A percentile compares a stretch with the other conserved stretches of the same genome.
phyloP scores from a whole-genome alignment of 1,140 invertebrate species.

The Hypsibius dujardini region DNA sequence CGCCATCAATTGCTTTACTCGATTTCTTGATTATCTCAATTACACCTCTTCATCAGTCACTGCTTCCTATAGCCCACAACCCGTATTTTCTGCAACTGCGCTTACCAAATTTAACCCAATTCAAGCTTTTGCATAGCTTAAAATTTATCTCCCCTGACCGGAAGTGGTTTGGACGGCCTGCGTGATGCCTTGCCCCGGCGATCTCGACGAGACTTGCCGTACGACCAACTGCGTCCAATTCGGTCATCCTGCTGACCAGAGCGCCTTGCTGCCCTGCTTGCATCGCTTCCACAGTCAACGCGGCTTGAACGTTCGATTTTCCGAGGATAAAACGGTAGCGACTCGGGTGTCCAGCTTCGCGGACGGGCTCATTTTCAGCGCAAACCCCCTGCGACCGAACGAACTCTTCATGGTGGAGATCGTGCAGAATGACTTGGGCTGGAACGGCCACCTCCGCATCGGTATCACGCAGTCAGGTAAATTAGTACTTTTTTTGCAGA shows the following conservation, averaged over 20 bases:
- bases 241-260: not conserved
- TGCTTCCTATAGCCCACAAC: no score
- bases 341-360: constrained; percentile 73
- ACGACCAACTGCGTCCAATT: not conserved
- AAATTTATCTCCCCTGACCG: no score
- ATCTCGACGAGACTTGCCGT: no score
- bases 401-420: constrained; percentile 91
- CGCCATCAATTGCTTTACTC: not conserved
- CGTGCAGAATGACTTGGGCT: constrained; percentile 74
- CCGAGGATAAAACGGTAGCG: constrained; percentile 71
- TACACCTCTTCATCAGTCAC: no score
- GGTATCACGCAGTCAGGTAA: constrained; percentile 57
- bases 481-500: no score
- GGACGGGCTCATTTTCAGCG: constrained; percentile 76
- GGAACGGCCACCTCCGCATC: constrained; percentile 81
- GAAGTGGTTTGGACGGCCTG: not conserved
- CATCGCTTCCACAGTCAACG: constrained; percentile 65
- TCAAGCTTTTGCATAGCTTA: no score
- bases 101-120: no score
- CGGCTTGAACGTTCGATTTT: constrained; percentile 67
- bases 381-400: constrained; percentile 62
- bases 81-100: no score
- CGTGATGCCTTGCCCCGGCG: no score
- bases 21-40: not conserved
- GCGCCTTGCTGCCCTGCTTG: not conserved